phyloP scores from a whole-genome alignment of 2,888 invertebrate genomes.

The Lasioglossum calceatum region DNA sequence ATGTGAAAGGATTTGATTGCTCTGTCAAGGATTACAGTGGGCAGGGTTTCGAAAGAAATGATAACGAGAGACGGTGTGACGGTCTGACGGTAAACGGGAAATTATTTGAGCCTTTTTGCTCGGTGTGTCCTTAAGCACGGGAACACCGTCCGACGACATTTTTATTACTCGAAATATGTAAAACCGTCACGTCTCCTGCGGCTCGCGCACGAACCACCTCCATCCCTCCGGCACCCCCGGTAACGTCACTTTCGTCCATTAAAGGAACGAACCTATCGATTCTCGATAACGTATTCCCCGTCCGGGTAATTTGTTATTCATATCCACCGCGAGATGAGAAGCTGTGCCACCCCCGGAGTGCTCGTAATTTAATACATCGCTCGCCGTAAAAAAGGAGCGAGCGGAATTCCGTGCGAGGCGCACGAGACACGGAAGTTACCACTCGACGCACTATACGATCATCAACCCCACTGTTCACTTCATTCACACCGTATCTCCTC shows the following conservation, averaged over 20 bases:
- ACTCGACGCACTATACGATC: constrained; percentile 10
- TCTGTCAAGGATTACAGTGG: background rate
- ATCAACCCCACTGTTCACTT: background rate
- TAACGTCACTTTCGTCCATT: constrained; percentile 63
- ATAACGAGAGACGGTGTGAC: background rate
- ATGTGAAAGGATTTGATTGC: background rate
- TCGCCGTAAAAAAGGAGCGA: constrained; percentile 19
- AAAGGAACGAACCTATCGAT: constrained; percentile 61
- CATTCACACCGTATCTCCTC: background rate
- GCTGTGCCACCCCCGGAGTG: constrained; percentile 27
- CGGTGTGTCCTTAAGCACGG: background rate
- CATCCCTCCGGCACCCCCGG: constrained; percentile 36
- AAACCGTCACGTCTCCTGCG: constrained; percentile 49
- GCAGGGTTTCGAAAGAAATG: background rate
- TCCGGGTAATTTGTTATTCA: constrained; percentile 67
- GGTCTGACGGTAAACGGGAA: background rate
- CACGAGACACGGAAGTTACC: constrained; percentile 12
- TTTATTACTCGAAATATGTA: constrained; percentile 61
- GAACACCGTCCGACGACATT: constrained; percentile 33
- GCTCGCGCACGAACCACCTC: constrained; percentile 4
- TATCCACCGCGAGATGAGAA: constrained; percentile 55
- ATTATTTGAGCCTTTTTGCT: background rate
- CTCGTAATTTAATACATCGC: constrained; percentile 61
- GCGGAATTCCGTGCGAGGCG: background rate
- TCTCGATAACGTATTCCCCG: constrained; percentile 66